Evolutionary conservation across 2,113 vertebrate genomes (phyloP), one percentile per base, ranked within the genome.

Genomic region (Lophura nycthemera): DNA sequence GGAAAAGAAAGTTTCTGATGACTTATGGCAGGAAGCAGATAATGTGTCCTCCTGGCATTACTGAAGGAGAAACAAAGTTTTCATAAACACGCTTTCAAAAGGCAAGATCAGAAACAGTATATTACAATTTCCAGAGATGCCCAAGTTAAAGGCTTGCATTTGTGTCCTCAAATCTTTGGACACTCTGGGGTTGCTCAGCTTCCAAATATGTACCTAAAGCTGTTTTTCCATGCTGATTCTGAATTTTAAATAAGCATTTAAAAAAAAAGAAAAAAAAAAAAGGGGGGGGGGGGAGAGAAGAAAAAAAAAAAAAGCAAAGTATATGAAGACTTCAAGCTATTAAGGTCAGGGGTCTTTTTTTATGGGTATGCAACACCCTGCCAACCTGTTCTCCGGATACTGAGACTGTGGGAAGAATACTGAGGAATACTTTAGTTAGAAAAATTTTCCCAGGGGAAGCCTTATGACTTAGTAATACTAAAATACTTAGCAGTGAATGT

Each of bases 1-100:
- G 88, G 57, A 86, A 88, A 86, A 75, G 29, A 90, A 87, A 84
- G 45, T 85, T 94, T 83, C 79, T 86, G 84, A 71, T 88, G 52
- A 89, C 72, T 93, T 91, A 81, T 1, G 32, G 61, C 36, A 93
- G 88, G 90, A 95, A 91, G 47, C 59, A 86, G 83, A 92, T 90
- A 92, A 90, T 1, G 2, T 85, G 47, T 47, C 61, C 81, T 88
- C 45, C 65, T 88, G 72, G 85, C 45, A 91, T 86, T 32, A 61
- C 69, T 75, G 73, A 86, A 78, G 42, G 72, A 82, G 69, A 92
- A 91, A 60, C 1, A 20, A 94, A 86, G 36, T 59, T 89, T 92
- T 92, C n/a, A 79, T 77, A 92, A 95, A 80, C 54, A 43, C 25
- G 4, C 56, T 83, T 86, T 57, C 76, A 38, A 85, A 85, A 92